A percentile compares a stretch with the other conserved stretches of the same genome.
These are phyloP conservation scores for Symphodus melops DNA, from an alignment of 2,113 vertebrate species.

Conservation along the genomic window DNA sequence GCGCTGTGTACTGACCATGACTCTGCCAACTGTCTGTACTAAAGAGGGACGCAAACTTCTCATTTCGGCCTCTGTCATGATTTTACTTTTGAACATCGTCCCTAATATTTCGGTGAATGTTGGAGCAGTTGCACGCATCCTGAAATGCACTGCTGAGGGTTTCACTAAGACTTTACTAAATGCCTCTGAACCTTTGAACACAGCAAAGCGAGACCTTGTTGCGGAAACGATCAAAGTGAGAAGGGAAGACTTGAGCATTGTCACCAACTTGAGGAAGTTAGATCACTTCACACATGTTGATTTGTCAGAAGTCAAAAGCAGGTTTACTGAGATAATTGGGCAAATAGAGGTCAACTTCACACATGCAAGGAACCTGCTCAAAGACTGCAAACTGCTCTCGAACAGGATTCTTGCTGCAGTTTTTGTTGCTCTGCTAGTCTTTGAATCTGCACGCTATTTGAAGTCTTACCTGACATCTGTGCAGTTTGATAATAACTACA, in stretches of 20 bases:
- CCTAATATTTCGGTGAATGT: constrained; percentile 89
- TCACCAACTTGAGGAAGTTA: constrained; percentile 71
- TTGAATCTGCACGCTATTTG: constrained; percentile 86
- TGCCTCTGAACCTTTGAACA: constrained; percentile 82
- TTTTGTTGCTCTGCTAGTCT: constrained; percentile 82
- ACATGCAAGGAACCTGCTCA: constrained; percentile 72
- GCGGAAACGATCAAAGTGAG: constrained; percentile 31
- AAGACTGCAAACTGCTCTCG: constrained; percentile 62
- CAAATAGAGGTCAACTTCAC: constrained; percentile 85
- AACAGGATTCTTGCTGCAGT: constrained; percentile 85
- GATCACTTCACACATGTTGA: constrained; percentile 79
- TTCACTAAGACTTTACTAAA: constrained; percentile 88
- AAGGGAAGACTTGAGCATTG: constrained; percentile 18
- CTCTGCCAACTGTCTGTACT: constrained; percentile 87
- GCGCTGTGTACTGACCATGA: constrained; percentile 90
- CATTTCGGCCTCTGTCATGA: constrained; percentile 86
- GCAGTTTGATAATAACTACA: constrained; percentile 87
- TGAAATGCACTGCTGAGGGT: constrained; percentile 88
- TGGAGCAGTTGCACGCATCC: constrained; percentile 76
- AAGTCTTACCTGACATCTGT: constrained; percentile 88
- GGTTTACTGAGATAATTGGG: constrained; percentile 74
- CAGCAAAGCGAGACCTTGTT: constrained; percentile 80
- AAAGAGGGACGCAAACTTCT: constrained; percentile 89
- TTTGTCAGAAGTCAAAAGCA: constrained; percentile 77
- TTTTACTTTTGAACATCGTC: constrained; percentile 83